Evolutionary conservation across 2,888 invertebrate species (phyloP).

Genomic region (Argyresthia albistria): DNA sequence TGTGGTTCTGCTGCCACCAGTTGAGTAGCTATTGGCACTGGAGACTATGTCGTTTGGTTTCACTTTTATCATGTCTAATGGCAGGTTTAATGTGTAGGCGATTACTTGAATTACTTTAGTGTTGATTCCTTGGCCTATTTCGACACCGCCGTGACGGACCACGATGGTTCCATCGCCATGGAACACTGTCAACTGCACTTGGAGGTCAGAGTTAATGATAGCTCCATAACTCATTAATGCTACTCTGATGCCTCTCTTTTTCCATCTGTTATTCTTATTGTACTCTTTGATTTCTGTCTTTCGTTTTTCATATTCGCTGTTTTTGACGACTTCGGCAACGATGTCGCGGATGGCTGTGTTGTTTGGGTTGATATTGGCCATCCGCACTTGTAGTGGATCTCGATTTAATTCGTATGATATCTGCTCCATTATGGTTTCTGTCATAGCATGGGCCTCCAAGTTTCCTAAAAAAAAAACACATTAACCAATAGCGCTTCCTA

Average conservation of each 20-base stretch:
- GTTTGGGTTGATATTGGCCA: conserved; percentile 55
- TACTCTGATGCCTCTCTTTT: conserved; percentile 81
- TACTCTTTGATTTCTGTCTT: conserved; percentile 59
- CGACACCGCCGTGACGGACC: conserved; percentile 80
- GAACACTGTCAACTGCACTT: conserved; percentile 77
- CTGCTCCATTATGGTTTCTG: conserved; percentile 78
- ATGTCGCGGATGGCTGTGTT: conserved; percentile 46
- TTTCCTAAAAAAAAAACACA: conserved; percentile 40
- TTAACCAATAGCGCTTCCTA: neutral
- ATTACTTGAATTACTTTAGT: conserved; percentile 78
- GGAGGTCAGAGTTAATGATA: conserved; percentile 57
- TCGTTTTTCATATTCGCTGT: conserved; percentile 56
- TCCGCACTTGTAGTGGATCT: conserved; percentile 73
- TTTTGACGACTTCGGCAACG: conserved; percentile 56
- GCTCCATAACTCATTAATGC: conserved; percentile 79
- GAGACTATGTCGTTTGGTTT: conserved; percentile 74
- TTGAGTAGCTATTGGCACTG: conserved; percentile 74
- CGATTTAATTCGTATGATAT: conserved; percentile 67
- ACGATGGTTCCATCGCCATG: conserved; percentile 81
- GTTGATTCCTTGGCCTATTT: conserved; percentile 87
- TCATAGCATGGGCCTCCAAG: conserved; percentile 71
- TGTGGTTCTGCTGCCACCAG: conserved; percentile 75
- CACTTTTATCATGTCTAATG: conserved; percentile 75
- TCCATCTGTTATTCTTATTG: conserved; percentile 83
- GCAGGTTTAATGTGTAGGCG: conserved; percentile 77